Conservation (phyloP, 2,888 invertebrate genomes). For the Cordilura impudica region DNA sequence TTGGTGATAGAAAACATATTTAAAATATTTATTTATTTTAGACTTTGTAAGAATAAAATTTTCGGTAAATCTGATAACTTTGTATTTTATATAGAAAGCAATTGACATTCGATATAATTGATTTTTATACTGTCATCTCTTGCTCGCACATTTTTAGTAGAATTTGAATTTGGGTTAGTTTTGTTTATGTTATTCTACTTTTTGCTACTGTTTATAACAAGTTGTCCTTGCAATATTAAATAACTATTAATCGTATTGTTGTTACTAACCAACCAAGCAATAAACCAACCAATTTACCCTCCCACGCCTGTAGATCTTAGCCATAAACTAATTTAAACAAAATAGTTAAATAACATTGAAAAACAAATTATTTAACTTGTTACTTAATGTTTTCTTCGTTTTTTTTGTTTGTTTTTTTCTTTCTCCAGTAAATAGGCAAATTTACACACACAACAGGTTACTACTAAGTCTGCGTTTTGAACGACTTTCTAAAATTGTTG, state of each 20-base stretch:
- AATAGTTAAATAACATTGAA: slow-evolving; percentile 30
- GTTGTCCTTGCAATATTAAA: slow-evolving; percentile 17
- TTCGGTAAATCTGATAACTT: no score
- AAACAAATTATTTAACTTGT: slow-evolving; percentile 47
- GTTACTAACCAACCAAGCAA: slow-evolving; percentile 36
- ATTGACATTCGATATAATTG: no score
- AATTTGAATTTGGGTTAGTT: neutral
- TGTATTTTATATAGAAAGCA: no score
- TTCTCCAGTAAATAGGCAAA: slow-evolving; percentile 59
- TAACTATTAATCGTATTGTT: neutral
- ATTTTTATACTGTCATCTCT: no score
- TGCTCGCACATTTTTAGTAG: slow-evolving; percentile 2
- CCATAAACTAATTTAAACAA: neutral
- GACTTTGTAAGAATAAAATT: no score
- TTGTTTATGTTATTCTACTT: neutral
- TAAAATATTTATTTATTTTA: no score
- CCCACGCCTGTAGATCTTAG: slow-evolving; percentile 37
- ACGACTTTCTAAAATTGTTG: slow-evolving; percentile 41
- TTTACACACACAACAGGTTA: slow-evolving; percentile 56
- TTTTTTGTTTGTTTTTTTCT: slow-evolving; percentile 56
- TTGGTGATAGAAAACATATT: no score
- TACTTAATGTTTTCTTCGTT: slow-evolving; percentile 57
- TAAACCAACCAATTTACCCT: neutral
- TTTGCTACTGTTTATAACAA: slow-evolving; percentile 2
- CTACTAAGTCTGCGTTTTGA: slow-evolving; percentile 47